Base-by-base conservation (phyloP, 2,888 invertebrate species). In the Tetropium fuscum region DNA sequence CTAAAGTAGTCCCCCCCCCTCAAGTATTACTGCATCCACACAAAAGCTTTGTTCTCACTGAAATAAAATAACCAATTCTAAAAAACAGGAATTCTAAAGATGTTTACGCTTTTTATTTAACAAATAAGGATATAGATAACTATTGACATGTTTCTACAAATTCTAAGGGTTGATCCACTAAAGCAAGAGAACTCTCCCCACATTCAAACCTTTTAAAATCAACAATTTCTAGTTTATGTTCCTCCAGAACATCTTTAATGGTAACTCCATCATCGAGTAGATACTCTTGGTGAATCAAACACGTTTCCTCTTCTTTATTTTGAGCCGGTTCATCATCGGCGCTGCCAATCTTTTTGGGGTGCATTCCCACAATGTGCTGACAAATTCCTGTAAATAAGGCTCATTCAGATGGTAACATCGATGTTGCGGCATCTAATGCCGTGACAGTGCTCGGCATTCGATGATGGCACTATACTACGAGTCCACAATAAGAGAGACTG, bases 341-440 rank as follows among this genome's bases (percentile, higher is more conserved):
- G 36, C 68, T 67, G 0, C 94, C 95, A 60, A 95, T 86, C 82
- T 89, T 91, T 27, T 75, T 79, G 0, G 95, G 95, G 71, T 91
- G 91, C 87, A 94, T 90, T 20, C 95, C 96, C 15, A 98, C 94
- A 72, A 98, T 89, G 76, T 98, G 98, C 78, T 97, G 97, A 77
- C 96, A 95, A 4, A 98, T 80, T 74, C 93, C 90, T 64, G 27
- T 11, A 32, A 45, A 27, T 34, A 41, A 41, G 22, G 6, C 6
- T 40, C 10, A 40, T n/a, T 18, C 18, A 15, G 3, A 18, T 18
- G 18, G 2, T 6, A 6, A 16, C 1, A 10, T 13, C 7, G 11
- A 7, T 3, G 6, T 4, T 15, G 6, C 7, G 15, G 13, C 2
- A 34, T 13, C n/a, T n/a, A n/a, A n/a, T n/a, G n/a, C n/a, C n/a